phyloP scores from a whole-genome alignment of 2,888 invertebrate species.

The Coleophora deauratella region DNA sequence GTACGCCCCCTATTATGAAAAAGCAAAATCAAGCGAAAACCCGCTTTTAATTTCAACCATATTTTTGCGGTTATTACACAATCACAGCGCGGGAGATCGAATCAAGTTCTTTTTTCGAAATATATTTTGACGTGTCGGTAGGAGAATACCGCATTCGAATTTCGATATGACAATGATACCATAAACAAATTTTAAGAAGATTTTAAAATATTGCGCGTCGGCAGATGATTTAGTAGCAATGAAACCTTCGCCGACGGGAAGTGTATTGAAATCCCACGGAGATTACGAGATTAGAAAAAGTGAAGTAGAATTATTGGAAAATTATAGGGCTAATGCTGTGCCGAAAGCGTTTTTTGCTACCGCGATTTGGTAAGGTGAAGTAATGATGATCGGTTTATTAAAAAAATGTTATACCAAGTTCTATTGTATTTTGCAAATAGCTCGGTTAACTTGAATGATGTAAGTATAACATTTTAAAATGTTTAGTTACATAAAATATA shows the following conservation, averaged over 20 bases:
- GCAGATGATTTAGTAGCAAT: constrained; percentile 49
- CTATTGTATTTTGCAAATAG: no score
- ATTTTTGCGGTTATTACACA: constrained; percentile 59
- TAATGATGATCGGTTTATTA: constrained; percentile 34
- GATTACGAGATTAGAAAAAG: constrained; percentile 56
- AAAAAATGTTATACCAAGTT: constrained; percentile 1
- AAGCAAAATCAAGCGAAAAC: constrained; percentile 39
- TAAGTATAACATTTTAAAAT: no score
- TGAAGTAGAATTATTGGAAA: constrained; percentile 64
- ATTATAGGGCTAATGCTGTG: constrained; percentile 50
- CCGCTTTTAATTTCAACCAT: constrained; percentile 27
- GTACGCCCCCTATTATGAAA: constrained; percentile 37
- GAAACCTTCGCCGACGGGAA: constrained; percentile 48
- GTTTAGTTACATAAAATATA: no score
- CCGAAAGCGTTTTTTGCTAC: constrained; percentile 28
- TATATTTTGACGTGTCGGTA: constrained; percentile 59
- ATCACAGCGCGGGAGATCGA: constrained; percentile 25
- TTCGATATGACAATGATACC: constrained; percentile 44
- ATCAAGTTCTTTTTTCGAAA: constrained; percentile 37
- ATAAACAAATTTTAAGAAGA: constrained; percentile 40
- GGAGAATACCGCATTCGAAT: constrained; percentile 38
- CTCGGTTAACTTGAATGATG: no score
- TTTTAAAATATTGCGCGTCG: constrained; percentile 20
- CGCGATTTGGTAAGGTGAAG: constrained; percentile 33
- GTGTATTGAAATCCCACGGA: constrained; percentile 62